Evolutionary conservation across 2,797 vertebrate genomes (phyloP).

Genomic region (Poeciliopsis gracilis): DNA sequence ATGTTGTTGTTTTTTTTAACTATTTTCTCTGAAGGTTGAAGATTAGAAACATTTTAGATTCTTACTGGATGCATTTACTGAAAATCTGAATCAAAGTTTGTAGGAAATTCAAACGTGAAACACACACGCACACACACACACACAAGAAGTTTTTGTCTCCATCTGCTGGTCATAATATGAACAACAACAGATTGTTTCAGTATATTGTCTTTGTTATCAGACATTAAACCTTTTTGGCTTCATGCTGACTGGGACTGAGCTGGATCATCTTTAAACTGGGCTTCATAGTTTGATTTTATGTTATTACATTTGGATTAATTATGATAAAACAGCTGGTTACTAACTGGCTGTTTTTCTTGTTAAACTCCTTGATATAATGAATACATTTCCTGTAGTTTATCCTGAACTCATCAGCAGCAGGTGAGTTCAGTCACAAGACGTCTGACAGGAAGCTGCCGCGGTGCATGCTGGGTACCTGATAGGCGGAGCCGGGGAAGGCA

Average conservation of each 20-base stretch:
- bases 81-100: background rate
- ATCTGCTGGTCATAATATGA: background rate
- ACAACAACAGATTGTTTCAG: background rate
- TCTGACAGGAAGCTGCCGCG: background rate
- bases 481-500: constrained; percentile 39
- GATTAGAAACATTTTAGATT: no score
- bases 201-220: background rate
- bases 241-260: background rate
- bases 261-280: background rate
- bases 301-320: background rate
- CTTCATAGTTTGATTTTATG: background rate
- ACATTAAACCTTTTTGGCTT: background rate
- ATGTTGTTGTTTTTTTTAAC: no score
- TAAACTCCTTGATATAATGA: no score
- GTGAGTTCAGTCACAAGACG: background rate
- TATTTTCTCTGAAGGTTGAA: no score
- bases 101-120: no score
- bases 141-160: background rate
- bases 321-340: background rate
- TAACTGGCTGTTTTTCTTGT: background rate
- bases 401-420: background rate
- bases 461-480: constrained; percentile 65
- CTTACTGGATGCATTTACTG: no score
- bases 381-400: background rate
- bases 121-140: no score